Conservation (phyloP, 2,888 invertebrate species). For the Diadromus collaris region DNA sequence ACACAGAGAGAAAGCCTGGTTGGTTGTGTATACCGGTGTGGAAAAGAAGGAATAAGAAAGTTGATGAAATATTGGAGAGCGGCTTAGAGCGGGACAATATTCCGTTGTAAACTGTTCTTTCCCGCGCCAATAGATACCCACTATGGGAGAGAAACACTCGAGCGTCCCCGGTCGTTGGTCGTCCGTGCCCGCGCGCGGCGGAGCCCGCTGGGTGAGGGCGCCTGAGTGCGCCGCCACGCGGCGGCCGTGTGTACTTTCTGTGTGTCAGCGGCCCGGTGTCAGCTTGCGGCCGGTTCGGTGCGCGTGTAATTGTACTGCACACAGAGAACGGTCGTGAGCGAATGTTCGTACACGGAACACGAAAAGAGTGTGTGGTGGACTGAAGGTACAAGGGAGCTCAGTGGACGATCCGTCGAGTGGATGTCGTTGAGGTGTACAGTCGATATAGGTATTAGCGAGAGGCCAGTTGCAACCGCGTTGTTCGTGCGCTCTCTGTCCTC, state of each 20-base stretch:
- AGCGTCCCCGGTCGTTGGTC: constrained; percentile 38
- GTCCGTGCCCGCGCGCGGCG: too few species aligned
- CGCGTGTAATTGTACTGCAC: constrained; percentile 24
- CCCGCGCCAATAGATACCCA: constrained; percentile 72
- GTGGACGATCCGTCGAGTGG: constrained; percentile 32
- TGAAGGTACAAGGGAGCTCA: constrained; percentile 1
- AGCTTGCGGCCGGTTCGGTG: constrained; percentile 17
- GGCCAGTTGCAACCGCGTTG: constrained; percentile 22
- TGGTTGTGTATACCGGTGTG: constrained; percentile 51
- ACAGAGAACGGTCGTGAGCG: not conserved
- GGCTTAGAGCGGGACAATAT: constrained; percentile 79
- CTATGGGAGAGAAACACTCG: constrained; percentile 58
- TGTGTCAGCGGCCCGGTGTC: constrained; percentile 14
- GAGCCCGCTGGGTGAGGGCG: too few species aligned
- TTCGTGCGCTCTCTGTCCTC: constrained; percentile 8
- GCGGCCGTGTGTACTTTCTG: not conserved
- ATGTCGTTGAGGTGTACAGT: constrained; percentile 25
- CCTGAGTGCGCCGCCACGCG: constrained; percentile 8
- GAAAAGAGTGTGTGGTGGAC: not conserved
- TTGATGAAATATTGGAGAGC: constrained; percentile 80
- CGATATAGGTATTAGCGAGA: constrained; percentile 24
- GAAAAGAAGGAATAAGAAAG: constrained; percentile 76
- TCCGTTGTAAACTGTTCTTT: constrained; percentile 77
- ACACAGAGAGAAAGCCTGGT: constrained; percentile 31
- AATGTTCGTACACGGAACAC: not conserved